Evolutionary conservation across 1,140 invertebrate species (phyloP).

Genomic region (Brachionus plicatilis): DNA sequence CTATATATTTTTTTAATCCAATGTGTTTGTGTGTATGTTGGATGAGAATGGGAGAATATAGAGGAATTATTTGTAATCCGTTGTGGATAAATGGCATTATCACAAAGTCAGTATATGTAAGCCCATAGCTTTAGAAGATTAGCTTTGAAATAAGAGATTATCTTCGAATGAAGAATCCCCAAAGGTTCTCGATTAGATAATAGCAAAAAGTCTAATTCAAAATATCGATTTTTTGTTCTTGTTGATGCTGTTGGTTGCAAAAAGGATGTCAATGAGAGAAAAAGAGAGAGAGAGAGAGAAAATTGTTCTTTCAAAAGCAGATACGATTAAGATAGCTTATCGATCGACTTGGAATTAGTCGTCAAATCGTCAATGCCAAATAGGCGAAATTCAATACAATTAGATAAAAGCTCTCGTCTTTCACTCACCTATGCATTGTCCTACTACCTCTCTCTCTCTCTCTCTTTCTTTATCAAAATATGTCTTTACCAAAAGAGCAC

Average conservation of each 20-base stretch:
- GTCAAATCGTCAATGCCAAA: neutral
- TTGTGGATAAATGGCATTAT: neutral
- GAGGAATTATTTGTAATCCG: neutral
- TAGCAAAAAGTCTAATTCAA: neutral
- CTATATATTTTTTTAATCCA: neutral
- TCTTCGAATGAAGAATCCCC: neutral
- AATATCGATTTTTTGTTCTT: neutral
- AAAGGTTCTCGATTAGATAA: neutral
- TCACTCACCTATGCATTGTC: neutral
- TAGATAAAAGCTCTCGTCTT: neutral
- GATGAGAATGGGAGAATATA: neutral
- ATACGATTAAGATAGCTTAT: neutral
- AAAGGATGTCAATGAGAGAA: neutral
- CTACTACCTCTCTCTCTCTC: neutral
- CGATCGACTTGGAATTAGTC: neutral
- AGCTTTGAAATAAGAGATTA: neutral
- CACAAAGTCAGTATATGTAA: neutral
- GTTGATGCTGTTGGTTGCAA: neutral
- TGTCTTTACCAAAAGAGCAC: neutral
- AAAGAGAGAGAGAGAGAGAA: neutral
- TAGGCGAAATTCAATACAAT: neutral
- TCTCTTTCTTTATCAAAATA: neutral
- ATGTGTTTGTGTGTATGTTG: neutral
- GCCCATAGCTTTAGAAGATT: neutral
- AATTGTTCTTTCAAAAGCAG: neutral